Percentiles rank a stretch among this genome's conserved stretches.
Conservation (phyloP, 2,797 vertebrate genomes). For the Fringilla coelebs region DNA sequence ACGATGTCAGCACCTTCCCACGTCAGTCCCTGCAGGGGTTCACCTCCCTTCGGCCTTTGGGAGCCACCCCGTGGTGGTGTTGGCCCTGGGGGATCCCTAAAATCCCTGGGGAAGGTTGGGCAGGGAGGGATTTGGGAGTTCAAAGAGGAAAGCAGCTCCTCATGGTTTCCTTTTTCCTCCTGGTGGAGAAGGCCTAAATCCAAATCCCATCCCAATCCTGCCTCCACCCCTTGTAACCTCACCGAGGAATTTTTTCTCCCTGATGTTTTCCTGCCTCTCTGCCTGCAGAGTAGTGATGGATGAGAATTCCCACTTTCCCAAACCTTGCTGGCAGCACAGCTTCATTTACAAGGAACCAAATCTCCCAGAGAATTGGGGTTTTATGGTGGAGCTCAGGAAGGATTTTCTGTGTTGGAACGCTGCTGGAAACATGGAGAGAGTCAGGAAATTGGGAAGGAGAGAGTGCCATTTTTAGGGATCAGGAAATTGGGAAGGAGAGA, state of each 20-base stretch:
- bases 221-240: background rate
- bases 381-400: background rate
- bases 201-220: background rate
- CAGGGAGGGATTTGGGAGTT: background rate
- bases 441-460: background rate
- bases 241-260: background rate
- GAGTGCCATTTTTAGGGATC: too few species aligned
- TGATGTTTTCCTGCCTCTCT: background rate
- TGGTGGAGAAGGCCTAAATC: background rate
- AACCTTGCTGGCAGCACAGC: background rate
- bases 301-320: background rate
- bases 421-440: background rate
- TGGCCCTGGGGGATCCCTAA: background rate
- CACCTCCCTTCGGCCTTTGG: background rate
- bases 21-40: slow-evolving; percentile 49
- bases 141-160: background rate
- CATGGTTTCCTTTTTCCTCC: background rate
- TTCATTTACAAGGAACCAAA: background rate
- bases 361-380: background rate
- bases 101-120: background rate
- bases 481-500: too few species aligned
- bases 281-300: background rate
- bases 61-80: fast-evolving
- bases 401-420: background rate
- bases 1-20: slow-evolving; percentile 92